These are phyloP conservation scores for Lobophora halterata DNA, from an alignment of 2,888 invertebrate genomes.

Conservation along the genomic window DNA sequence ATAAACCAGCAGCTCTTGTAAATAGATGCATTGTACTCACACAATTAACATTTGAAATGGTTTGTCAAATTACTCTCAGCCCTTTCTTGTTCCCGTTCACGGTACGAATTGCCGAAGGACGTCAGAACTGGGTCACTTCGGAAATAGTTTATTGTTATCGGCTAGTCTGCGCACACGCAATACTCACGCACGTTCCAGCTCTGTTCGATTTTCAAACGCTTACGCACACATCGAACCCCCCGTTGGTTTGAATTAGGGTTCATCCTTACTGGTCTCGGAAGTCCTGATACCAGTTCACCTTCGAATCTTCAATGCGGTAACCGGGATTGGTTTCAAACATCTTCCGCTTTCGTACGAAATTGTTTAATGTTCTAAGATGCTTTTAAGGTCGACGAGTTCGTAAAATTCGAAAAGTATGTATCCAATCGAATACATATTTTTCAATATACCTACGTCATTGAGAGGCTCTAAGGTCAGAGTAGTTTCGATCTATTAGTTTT, in stretches of 20 bases:
- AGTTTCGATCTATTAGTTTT: conserved; percentile 67
- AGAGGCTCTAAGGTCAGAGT: conserved; percentile 59
- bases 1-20: conserved; percentile 52
- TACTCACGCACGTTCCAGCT: conserved; percentile 58
- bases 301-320: conserved; percentile 53
- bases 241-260: conserved; percentile 66
- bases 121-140: conserved; percentile 80
- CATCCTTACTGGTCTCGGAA: conserved; percentile 61
- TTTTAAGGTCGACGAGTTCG: conserved; percentile 71
- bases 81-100: conserved; percentile 79
- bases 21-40: conserved; percentile 49
- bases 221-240: conserved; percentile 58
- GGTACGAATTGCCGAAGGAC: conserved; percentile 79
- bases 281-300: conserved; percentile 65
- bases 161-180: conserved; percentile 74
- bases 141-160: conserved; percentile 82
- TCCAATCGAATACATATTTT: conserved; percentile 63
- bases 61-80: conserved; percentile 67
- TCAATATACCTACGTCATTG: conserved; percentile 58
- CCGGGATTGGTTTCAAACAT: conserved; percentile 48
- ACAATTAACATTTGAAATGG: conserved; percentile 59
- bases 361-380: conserved; percentile 50
- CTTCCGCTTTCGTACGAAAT: conserved; percentile 69
- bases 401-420: conserved; percentile 72
- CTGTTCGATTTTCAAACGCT: conserved; percentile 63